phyloP scores from a whole-genome alignment of 2,113 vertebrate genomes.

The Menura novaehollandiae region DNA sequence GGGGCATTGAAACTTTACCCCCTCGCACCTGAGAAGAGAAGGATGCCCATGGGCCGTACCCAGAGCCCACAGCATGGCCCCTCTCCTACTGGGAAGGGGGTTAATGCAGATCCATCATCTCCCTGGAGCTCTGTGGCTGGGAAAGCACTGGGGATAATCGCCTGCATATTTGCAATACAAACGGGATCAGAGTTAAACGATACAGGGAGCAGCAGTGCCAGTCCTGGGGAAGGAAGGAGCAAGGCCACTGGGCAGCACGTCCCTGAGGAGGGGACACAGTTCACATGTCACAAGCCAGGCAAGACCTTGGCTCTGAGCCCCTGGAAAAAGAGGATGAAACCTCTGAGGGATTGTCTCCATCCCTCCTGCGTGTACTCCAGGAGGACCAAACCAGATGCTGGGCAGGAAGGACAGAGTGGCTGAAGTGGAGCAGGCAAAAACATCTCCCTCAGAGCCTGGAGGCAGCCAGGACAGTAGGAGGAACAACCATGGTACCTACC shows the following conservation, averaged over 20 bases:
- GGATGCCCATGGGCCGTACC: background rate
- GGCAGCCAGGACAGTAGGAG: background rate
- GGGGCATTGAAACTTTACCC: background rate
- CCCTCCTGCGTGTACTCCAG: background rate
- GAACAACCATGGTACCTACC: background rate
- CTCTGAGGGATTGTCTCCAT: background rate
- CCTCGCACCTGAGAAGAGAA: slow-evolving; percentile 28
- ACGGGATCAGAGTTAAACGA: background rate
- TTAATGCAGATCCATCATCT: background rate
- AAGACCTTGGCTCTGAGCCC: background rate
- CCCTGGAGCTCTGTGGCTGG: background rate
- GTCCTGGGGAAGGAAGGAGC: background rate
- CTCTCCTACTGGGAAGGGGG: accelerated
- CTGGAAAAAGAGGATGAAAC: background rate
- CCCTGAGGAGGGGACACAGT: background rate
- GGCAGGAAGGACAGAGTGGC: background rate
- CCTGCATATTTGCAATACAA: background rate
- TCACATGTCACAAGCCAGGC: background rate
- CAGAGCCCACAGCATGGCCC: background rate
- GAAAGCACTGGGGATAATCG: background rate
- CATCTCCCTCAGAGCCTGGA: background rate
- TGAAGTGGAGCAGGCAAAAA: background rate
- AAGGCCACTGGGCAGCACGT: accelerated
- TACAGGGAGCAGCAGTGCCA: background rate
- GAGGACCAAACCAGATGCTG: background rate